Conservation (phyloP, 1,140 invertebrate genomes). For the Pemphigus obesinymphae region DNA sequence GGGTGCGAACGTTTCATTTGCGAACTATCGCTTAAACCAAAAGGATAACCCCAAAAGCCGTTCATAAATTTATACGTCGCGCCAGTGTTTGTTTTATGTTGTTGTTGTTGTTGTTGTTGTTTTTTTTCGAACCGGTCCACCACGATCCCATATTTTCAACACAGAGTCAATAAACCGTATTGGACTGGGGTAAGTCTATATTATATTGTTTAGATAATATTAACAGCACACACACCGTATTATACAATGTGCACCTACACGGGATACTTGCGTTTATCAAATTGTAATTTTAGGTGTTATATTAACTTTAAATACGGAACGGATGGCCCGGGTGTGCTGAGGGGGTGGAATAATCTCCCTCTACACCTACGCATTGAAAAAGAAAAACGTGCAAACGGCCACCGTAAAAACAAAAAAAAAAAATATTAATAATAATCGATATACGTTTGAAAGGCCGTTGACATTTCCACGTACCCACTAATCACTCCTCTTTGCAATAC, state of each 20-base stretch:
- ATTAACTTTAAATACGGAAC: too few relatives aligned
- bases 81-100: neutral
- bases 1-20: neutral
- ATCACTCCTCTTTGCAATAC: neutral
- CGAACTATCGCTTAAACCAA: neutral
- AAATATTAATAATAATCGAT: neutral
- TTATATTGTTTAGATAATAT: neutral
- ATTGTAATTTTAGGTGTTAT: too few relatives aligned
- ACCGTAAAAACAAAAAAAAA: neutral
- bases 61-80: neutral
- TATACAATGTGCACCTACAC: neutral
- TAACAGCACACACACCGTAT: neutral
- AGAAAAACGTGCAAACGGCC: neutral
- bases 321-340: neutral
- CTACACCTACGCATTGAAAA: too few relatives aligned
- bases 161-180: neutral
- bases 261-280: neutral
- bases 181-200: neutral
- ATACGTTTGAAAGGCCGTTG: neutral
- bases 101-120: neutral
- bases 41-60: neutral
- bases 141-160: neutral
- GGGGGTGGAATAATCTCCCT: neutral
- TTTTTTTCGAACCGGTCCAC: neutral
- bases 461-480: neutral